These are phyloP conservation scores for Ophioninae sp. DNA, from an alignment of 2,888 invertebrate genomes.

Conservation along the genomic window DNA sequence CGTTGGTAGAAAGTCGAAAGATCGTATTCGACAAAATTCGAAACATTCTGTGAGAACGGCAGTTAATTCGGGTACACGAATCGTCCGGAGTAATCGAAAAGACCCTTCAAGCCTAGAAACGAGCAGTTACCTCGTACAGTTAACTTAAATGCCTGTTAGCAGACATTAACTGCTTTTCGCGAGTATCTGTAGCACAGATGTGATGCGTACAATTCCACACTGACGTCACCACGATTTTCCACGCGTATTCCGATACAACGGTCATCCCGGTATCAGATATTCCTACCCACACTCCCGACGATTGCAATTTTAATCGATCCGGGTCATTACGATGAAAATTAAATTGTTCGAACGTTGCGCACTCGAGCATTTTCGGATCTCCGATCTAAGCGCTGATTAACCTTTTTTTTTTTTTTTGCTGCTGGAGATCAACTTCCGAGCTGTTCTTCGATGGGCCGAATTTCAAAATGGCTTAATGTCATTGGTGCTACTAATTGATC, in stretches of 20 bases:
- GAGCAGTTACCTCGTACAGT: constrained; percentile 80
- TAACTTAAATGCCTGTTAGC: constrained; percentile 81
- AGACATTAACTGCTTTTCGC: constrained; percentile 76
- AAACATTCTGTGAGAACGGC: constrained; percentile 53
- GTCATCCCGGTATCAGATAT: constrained; percentile 1
- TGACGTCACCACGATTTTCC: background rate
- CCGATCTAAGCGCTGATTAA: constrained; percentile 20
- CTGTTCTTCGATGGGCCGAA: background rate
- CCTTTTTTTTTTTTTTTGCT: constrained; percentile 38
- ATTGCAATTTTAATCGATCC: constrained; percentile 80
- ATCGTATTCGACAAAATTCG: constrained; percentile 77
- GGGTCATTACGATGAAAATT: constrained; percentile 80
- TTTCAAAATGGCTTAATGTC: constrained; percentile 1
- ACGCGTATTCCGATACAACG: background rate
- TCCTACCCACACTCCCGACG: constrained; percentile 66
- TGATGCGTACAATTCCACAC: background rate
- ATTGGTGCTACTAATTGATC: no score
- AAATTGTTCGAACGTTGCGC: constrained; percentile 72
- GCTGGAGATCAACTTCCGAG: no score
- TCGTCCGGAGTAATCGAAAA: constrained; percentile 77
- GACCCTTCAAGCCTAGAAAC: constrained; percentile 79
- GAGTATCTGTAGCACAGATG: constrained; percentile 8
- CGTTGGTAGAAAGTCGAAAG: constrained; percentile 47
- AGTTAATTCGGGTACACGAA: constrained; percentile 48
- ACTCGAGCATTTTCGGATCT: constrained; percentile 27